Conservation (phyloP, 2,797 vertebrate species). For the Triplophysa bombifrons region DNA sequence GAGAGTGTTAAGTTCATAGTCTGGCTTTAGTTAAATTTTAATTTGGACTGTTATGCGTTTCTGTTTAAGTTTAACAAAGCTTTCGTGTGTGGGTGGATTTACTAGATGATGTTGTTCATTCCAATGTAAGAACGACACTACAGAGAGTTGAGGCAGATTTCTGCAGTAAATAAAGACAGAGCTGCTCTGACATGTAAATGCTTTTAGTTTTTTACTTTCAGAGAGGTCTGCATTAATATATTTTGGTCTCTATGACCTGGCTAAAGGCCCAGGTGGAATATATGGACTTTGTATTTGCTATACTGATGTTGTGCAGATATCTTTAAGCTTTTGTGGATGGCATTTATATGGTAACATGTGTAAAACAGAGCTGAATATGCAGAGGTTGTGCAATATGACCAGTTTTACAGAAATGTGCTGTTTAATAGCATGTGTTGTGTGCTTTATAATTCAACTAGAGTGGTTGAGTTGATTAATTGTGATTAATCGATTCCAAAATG, state of each 20-base stretch:
- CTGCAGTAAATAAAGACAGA: background rate
- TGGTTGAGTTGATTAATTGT: too few relatives aligned
- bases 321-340: background rate
- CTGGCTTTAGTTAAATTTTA: constrained; percentile 25
- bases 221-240: background rate
- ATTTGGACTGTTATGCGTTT: constrained; percentile 3
- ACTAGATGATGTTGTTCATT: background rate
- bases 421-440: background rate
- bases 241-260: background rate
- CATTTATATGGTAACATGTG: background rate
- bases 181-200: background rate
- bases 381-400: background rate
- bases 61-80: constrained; percentile 29
- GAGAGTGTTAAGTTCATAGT: constrained; percentile 4
- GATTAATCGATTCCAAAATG: too few relatives aligned
- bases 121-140: background rate
- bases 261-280: background rate
- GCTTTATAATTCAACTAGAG: background rate
- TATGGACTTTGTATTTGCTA: background rate
- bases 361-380: background rate
- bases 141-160: background rate
- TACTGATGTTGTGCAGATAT: background rate
- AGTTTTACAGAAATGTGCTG: background rate
- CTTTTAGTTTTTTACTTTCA: background rate
- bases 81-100: background rate